phyloP scores from a whole-genome alignment of 2,797 vertebrate genomes.

The Pelodytes ibericus region DNA sequence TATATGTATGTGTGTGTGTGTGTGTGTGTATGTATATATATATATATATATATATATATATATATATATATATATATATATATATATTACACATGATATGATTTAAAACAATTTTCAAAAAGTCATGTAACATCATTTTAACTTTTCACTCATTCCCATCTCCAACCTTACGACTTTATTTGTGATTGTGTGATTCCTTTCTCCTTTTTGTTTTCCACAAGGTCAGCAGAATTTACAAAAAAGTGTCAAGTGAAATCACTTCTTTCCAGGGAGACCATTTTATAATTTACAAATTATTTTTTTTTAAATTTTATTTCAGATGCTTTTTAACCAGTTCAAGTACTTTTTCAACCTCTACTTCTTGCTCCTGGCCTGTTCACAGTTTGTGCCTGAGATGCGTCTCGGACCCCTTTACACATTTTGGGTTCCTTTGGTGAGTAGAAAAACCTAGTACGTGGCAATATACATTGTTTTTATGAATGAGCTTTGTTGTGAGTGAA shows the following conservation, averaged over 20 bases:
- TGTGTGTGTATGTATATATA: background rate
- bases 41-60: background rate
- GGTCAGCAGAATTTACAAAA: too few relatives aligned
- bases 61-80: background rate
- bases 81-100: background rate
- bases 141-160: background rate
- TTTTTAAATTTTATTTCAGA: conserved; percentile 68
- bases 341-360: conserved; percentile 99
- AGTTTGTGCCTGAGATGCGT: conserved; percentile 92
- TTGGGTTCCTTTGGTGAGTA: conserved; percentile 97
- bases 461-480: too few relatives aligned
- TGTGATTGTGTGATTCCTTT: too few relatives aligned
- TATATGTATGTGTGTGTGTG: too few relatives aligned
- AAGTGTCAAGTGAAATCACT: too few relatives aligned
- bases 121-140: background rate
- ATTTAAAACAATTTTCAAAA: background rate
- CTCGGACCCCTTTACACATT: conserved; percentile 94
- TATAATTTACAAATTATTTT: background rate
- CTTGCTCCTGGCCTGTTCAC: conserved; percentile 93
- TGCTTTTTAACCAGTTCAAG: conserved; percentile 96
- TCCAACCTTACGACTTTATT: too few relatives aligned
- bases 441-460: background rate
- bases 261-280: too few relatives aligned
- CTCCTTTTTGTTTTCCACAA: too few relatives aligned
- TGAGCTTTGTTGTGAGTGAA: too few relatives aligned